Evolutionary conservation across 2,113 vertebrate species (phyloP).

Genomic region (Progne subis): DNA sequence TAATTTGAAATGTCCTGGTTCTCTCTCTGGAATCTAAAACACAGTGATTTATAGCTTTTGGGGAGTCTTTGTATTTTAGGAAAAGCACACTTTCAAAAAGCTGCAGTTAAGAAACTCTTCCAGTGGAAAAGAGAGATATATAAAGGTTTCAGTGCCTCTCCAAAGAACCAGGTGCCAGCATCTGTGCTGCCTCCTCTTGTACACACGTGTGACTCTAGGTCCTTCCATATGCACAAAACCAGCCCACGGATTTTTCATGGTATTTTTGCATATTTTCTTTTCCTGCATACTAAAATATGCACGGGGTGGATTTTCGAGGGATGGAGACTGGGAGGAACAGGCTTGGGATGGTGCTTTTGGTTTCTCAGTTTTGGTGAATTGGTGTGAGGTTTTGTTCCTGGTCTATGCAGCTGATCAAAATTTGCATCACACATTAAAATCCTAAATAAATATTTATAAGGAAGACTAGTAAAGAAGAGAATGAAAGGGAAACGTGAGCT

Average conservation of each 20-base stretch:
- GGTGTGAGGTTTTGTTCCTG: background rate
- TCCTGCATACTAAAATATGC: background rate
- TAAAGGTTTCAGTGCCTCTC: background rate
- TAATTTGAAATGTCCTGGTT: slow-evolving; percentile 22
- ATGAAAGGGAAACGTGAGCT: background rate
- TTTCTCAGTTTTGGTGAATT: background rate
- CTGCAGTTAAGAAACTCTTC: background rate
- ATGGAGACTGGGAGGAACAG: background rate
- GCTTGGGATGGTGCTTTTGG: background rate
- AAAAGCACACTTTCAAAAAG: background rate
- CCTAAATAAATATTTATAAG: background rate
- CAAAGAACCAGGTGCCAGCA: background rate
- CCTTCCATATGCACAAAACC: background rate
- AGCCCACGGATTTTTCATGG: background rate
- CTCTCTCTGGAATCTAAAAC: background rate
- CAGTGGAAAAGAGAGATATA: background rate
- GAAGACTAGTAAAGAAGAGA: background rate
- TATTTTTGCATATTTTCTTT: background rate
- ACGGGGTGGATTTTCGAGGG: fast-evolving
- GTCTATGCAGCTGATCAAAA: background rate
- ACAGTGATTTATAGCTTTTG: background rate
- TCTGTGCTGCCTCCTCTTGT: background rate
- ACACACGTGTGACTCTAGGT: fast-evolving
- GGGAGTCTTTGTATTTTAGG: background rate
- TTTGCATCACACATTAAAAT: background rate